These are phyloP conservation scores for Melikaiella ostensackeni DNA, from an alignment of 2,888 invertebrate species.

Conservation along the genomic window DNA sequence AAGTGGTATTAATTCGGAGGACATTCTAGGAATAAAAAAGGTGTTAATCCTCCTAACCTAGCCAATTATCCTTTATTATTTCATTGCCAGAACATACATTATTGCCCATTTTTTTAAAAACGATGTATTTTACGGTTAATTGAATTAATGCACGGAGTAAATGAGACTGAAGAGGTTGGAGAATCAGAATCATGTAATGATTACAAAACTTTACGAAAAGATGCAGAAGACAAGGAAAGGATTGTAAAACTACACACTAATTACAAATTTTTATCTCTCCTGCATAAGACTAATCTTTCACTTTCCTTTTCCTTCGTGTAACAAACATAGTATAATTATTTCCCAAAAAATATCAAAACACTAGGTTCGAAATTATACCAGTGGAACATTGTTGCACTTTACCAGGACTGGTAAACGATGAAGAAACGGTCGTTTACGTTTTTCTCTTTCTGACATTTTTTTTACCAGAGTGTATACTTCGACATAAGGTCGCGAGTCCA, in stretches of 20 bases:
- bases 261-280: no score
- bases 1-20: slow-evolving; percentile 62
- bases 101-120: no score
- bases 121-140: no score
- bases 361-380: background rate
- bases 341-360: background rate
- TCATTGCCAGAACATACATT: background rate
- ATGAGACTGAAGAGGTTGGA: no score
- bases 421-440: slow-evolving; percentile 42
- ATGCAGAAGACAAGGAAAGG: no score
- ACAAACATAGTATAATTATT: background rate
- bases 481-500: slow-evolving; percentile 49
- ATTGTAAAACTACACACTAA: no score
- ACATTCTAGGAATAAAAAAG: slow-evolving; percentile 49
- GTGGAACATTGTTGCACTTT: slow-evolving; percentile 19
- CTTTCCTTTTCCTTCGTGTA: no score
- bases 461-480: background rate
- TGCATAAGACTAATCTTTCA: no score
- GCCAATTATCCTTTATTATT: background rate
- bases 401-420: background rate
- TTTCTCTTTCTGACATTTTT: slow-evolving; percentile 7
- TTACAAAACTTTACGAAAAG: no score
- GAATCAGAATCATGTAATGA: no score
- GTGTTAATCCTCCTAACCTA: background rate
- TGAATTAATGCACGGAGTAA: no score